Evolutionary conservation across 2,888 invertebrate genomes (phyloP).

Genomic region (Rutpela maculata): DNA sequence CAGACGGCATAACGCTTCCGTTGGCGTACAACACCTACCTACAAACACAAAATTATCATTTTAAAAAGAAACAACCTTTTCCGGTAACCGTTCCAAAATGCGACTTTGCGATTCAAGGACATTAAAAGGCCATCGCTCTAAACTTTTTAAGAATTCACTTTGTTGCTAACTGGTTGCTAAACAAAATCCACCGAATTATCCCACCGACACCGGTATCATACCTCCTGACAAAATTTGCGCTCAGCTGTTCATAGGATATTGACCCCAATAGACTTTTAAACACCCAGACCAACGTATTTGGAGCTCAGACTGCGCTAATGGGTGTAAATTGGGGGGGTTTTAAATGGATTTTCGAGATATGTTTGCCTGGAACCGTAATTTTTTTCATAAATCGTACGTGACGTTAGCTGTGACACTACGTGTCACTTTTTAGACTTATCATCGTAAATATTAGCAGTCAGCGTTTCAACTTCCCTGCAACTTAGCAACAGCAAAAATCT

Average conservation of each 20-base stretch:
- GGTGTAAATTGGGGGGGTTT: constrained; percentile 34
- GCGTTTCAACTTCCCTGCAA: constrained; percentile 33
- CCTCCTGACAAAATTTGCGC: constrained; percentile 39
- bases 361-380: constrained; percentile 12
- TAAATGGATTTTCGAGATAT: background rate
- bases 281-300: constrained; percentile 30
- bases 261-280: constrained; percentile 51
- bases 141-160: constrained; percentile 36
- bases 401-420: constrained; percentile 28
- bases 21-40: constrained; percentile 52
- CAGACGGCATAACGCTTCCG: constrained; percentile 46
- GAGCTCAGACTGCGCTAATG: constrained; percentile 25
- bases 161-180: constrained; percentile 47
- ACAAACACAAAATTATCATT: constrained; percentile 50
- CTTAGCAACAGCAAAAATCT: constrained; percentile 38
- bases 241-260: constrained; percentile 50
- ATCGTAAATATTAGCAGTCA: constrained; percentile 31
- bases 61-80: constrained; percentile 53
- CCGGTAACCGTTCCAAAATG: constrained; percentile 44
- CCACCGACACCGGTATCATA: constrained; percentile 36
- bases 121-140: constrained; percentile 51
- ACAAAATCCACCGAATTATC: constrained; percentile 36
- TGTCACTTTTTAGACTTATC: constrained; percentile 40
- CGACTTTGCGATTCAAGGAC: constrained; percentile 43
- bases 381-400: background rate